A percentile compares a stretch with the other conserved stretches of the same genome.
phyloP scores from a whole-genome alignment of 2,113 vertebrate genomes.

The Phyllostomus discolor region DNA sequence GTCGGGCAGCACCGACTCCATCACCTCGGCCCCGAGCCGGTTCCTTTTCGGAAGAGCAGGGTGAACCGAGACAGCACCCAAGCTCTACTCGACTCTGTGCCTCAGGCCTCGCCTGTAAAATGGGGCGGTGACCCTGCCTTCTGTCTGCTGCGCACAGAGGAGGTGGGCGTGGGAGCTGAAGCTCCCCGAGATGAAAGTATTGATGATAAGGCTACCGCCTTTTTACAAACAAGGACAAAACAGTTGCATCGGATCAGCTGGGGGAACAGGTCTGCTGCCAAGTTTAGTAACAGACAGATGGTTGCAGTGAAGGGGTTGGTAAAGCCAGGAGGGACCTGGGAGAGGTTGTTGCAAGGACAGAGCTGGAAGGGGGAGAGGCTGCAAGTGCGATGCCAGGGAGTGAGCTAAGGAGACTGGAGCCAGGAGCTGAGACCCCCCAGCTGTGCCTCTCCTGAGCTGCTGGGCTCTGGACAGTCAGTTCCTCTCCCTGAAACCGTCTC shows the following conservation, averaged over 20 bases:
- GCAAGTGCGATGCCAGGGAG: background rate
- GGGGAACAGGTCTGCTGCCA: slow-evolving; percentile 46
- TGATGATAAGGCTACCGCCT: background rate
- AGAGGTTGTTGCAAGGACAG: slow-evolving; percentile 53
- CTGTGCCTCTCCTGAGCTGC: background rate
- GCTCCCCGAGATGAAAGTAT: background rate
- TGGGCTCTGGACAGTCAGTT: background rate
- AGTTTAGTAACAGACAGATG: slow-evolving; percentile 67
- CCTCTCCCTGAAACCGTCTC: background rate
- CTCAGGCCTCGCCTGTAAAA: background rate
- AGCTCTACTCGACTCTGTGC: background rate
- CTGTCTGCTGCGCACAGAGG: background rate
- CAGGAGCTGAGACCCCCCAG: background rate
- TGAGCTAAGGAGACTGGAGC: background rate
- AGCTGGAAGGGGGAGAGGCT: background rate
- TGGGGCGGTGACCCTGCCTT: background rate
- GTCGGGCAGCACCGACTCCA: background rate
- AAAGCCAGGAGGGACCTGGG: background rate
- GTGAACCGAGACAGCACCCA: background rate
- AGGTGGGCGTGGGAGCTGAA: background rate
- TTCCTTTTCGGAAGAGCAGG: background rate
- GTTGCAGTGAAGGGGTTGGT: slow-evolving; percentile 37
- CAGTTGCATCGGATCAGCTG: slow-evolving; percentile 20
- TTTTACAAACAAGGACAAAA: slow-evolving; percentile 52
- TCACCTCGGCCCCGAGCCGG: background rate